A percentile compares a stretch with the other conserved stretches of the same genome.
phyloP scores from a whole-genome alignment of 2,797 vertebrate genomes.

The Paratrypauchen microcephalus region DNA sequence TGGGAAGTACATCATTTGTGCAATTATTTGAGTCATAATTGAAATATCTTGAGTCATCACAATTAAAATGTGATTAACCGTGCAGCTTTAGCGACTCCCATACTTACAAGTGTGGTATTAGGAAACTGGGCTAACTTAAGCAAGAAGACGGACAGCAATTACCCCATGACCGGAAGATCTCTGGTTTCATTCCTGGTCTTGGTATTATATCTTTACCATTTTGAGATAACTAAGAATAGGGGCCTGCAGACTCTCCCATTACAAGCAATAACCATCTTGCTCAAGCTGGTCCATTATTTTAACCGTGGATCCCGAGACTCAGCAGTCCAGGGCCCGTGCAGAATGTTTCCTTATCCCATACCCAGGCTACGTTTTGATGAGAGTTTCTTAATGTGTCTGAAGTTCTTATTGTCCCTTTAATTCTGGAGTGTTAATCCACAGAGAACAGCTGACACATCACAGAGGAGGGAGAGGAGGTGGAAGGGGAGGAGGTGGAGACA shows the following conservation, averaged over 20 bases:
- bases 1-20: background rate
- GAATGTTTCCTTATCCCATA: background rate
- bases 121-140: background rate
- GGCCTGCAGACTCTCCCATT: slow-evolving; percentile 1
- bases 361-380: background rate
- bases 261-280: background rate
- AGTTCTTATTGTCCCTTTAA: slow-evolving; percentile 8
- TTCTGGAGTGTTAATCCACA: slow-evolving; percentile 1
- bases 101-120: too few species aligned
- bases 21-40: background rate
- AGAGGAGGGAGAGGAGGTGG: slow-evolving; percentile 1
- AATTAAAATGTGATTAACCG: background rate
- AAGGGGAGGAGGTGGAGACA: background rate
- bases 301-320: background rate
- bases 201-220: background rate
- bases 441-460: slow-evolving; percentile 12
- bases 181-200: background rate
- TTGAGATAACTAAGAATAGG: background rate
- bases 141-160: background rate
- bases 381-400: slow-evolving; percentile 4
- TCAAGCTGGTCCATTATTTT: background rate
- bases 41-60: background rate
- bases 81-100: too few species aligned
- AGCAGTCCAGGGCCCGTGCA: background rate
- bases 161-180: background rate